Base-by-base conservation (phyloP, 2,888 invertebrate genomes). In the Drosophila recens region DNA sequence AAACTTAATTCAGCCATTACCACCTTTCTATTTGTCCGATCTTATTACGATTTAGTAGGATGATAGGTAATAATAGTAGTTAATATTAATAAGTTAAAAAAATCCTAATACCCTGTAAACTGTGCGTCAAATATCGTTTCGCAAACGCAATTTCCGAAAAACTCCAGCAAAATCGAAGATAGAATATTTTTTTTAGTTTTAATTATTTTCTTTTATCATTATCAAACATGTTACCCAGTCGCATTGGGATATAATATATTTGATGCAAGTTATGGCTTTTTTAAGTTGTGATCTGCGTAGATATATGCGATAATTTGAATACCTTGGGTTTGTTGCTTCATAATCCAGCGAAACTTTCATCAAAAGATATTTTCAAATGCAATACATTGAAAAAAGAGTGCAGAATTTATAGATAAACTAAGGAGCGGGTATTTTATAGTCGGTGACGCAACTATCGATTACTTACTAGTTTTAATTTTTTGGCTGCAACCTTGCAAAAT, bases 401-500 rank as follows among this genome's bases (percentile, higher is more conserved):
- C 8, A 27, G 8, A 8, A 27, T 6, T 27, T 6, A 27, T 8
- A 8, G 27, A 27, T 27, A 30, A 17, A 42, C 4, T 8, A 30
- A 43, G 20, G 43, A 40, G 27, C 4, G 27, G 53, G 51, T 51
- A 51, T 9, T 4, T 20, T 2, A 20, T 4, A 51, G 51, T 51
- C 36, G n/a, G 2, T 8, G 1, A 13, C 3, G 3, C 17, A 10
- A 11, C 6, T 34, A 1, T 6, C 1, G 10, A 6, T 9, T 9
- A 23, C 2, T 11, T 4, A 13, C 4, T 30, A 27, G 54, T 4
- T 17, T 17, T 42, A 42, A 15, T 27, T 57, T 63, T 77, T 67
- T 42, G 61, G 52, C 40, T 59, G 64, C 59, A 77, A 34, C 79
- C 76, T 77, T 75, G 76, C 46, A 40, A 46, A 54, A 30, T 40